A percentile compares a stretch with the other conserved stretches of the same genome.
These are phyloP conservation scores for Hyposoter didymator DNA, from an alignment of 2,888 invertebrate genomes.

Conservation along the genomic window DNA sequence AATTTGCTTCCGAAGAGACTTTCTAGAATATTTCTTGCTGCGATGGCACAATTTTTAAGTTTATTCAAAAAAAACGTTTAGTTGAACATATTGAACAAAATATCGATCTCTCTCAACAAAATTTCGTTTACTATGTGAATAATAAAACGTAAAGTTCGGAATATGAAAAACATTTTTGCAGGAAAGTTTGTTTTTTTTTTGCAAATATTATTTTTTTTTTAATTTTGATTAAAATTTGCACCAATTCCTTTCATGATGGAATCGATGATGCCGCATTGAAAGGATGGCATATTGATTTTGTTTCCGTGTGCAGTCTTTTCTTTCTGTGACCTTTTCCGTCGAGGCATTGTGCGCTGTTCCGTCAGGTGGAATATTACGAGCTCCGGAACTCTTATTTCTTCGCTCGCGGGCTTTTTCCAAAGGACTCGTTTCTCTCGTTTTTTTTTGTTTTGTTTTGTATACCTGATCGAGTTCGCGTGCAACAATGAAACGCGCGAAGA, in stretches of 20 bases:
- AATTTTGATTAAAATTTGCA: neutral
- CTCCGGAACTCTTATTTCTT: conserved; percentile 45
- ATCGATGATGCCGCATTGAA: neutral
- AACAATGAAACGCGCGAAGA: conserved; percentile 9
- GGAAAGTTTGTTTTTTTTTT: too few relatives aligned
- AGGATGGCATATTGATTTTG: conserved; percentile 3
- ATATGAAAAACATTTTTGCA: too few relatives aligned
- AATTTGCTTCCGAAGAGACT: too few relatives aligned
- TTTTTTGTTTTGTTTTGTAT: conserved; percentile 22
- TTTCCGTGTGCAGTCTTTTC: conserved; percentile 37
- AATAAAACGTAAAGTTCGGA: too few relatives aligned
- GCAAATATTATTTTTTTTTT: too few relatives aligned
- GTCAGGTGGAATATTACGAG: conserved; percentile 56
- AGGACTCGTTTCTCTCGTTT: neutral
- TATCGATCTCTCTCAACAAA: too few relatives aligned
- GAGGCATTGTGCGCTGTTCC: conserved; percentile 39
- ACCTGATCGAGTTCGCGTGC: neutral
- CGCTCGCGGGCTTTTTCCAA: conserved; percentile 11
- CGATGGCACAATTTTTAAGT: too few relatives aligned
- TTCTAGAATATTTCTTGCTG: too few relatives aligned
- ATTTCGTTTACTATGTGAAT: too few relatives aligned
- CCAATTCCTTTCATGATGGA: neutral
- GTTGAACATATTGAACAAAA: too few relatives aligned
- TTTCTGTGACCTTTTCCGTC: conserved; percentile 33
- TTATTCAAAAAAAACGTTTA: too few relatives aligned